Evolutionary conservation across 2,888 invertebrate genomes (phyloP).

Genomic region (Chydorus sphaericus): DNA sequence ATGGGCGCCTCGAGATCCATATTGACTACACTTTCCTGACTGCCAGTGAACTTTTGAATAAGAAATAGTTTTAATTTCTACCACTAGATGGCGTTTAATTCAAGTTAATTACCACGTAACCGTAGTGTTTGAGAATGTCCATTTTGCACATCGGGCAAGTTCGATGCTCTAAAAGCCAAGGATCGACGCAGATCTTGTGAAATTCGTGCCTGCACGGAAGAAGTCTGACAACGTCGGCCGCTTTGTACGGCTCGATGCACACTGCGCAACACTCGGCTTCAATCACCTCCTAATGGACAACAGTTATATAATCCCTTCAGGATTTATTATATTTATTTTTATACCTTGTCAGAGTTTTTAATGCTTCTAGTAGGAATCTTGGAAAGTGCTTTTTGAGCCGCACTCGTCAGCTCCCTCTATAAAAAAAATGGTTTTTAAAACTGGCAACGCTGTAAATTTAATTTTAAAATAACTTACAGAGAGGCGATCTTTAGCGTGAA

Average conservation of each 20-base stretch:
- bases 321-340: no score
- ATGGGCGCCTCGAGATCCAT: slow-evolving; percentile 42
- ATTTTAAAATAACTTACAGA: slow-evolving; percentile 43
- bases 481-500: slow-evolving; percentile 84
- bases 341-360: slow-evolving; percentile 72
- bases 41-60: slow-evolving; percentile 53
- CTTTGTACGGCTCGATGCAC: slow-evolving; percentile 83
- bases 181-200: slow-evolving; percentile 90
- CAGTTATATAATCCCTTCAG: slow-evolving; percentile 2
- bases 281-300: slow-evolving; percentile 44
- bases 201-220: slow-evolving; percentile 91
- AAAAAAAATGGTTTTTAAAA: slow-evolving; percentile 24
- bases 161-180: slow-evolving; percentile 85
- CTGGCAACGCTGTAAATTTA: not conserved
- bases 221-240: slow-evolving; percentile 69
- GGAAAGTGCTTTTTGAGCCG: slow-evolving; percentile 83
- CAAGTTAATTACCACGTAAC: slow-evolving; percentile 50
- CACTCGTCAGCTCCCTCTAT: slow-evolving; percentile 75
- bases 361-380: slow-evolving; percentile 83
- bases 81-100: not conserved
- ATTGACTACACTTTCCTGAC: slow-evolving; percentile 69
- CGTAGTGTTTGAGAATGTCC: slow-evolving; percentile 82
- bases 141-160: slow-evolving; percentile 96
- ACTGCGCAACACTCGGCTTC: slow-evolving; percentile 88
- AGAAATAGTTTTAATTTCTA: not conserved